Evolutionary conservation across 2,888 invertebrate genomes (phyloP).

Genomic region (Atrina japonica): DNA sequence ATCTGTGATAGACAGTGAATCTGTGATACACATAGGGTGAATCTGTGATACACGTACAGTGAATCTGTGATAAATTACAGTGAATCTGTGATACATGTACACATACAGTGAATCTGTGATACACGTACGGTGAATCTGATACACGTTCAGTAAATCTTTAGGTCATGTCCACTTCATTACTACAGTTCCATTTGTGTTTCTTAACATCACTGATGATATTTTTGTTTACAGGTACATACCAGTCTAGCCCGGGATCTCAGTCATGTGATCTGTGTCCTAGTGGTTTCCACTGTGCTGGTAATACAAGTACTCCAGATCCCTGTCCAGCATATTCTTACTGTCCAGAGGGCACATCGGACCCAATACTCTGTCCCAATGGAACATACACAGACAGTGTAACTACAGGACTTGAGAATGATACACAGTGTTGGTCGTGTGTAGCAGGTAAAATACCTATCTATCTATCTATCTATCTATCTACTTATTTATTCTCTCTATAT

Average conservation of each 20-base stretch:
- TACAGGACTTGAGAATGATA: conserved; percentile 58
- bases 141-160: not conserved
- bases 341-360: conserved; percentile 67
- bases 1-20: too few species aligned
- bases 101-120: too few species aligned
- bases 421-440: too few species aligned
- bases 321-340: conserved; percentile 77
- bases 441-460: too few species aligned
- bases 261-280: conserved; percentile 67
- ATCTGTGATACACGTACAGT: too few species aligned
- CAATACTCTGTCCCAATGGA: conserved; percentile 74
- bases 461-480: too few species aligned
- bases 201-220: too few species aligned
- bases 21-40: too few species aligned
- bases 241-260: conserved; percentile 60
- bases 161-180: not conserved
- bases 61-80: too few species aligned
- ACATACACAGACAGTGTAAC: conserved; percentile 67
- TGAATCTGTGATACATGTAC: conserved; percentile 4
- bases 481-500: too few species aligned
- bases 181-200: not conserved
- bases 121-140: too few species aligned
- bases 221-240: conserved; percentile 77
- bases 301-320: conserved; percentile 66
- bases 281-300: conserved; percentile 67